Evolutionary conservation across 2,888 invertebrate species (phyloP), one percentile per base, ranked within the genome.

Genomic region (Lagria hirta): DNA sequence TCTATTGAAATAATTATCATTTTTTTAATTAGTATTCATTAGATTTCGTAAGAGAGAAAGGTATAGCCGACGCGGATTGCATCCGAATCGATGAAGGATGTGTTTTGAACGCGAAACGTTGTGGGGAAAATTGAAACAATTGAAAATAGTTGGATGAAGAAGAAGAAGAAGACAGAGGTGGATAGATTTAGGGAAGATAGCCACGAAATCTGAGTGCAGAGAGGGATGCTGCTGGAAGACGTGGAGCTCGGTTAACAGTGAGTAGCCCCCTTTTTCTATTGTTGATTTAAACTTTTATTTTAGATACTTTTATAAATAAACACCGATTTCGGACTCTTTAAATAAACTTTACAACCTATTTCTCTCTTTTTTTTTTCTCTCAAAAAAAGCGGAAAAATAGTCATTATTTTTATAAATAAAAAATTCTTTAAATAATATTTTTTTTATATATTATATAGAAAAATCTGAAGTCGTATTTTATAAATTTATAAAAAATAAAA

Each of bases 121-220:
- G 24, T 41, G 28, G 29, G 43, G 43, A 34, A 28, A 12, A 6
- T 42, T 20, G 38, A 26, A 32, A 38, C 33, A 30, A 8, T 8
- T 23, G 27, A 27, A 15, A 14, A 37, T 8, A 23, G 33, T 41
- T 35, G 6, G 28, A 45, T 41, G 34, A 4, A 13, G 8, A 24
- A 6, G 20, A 5, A 17, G 11, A 18, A 11, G 12, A 14, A n/a
- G 20, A 36, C 11, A 28, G 20, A 28, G n/a, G n/a, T n/a, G n/a
- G n/a, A n/a, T n/a, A n/a, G n/a, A n/a, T n/a, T n/a, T n/a, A n/a
- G n/a, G n/a, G n/a, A n/a, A n/a, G n/a, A n/a, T n/a, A n/a, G n/a
- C n/a, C n/a, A n/a, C n/a, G n/a, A n/a, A n/a, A n/a, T n/a, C n/a
- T n/a, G n/a, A n/a, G n/a, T n/a, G n/a, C n/a, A n/a, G n/a, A n/a